Base-by-base conservation (phyloP, 2,888 invertebrate species). In the Melinaea marsaeus region DNA sequence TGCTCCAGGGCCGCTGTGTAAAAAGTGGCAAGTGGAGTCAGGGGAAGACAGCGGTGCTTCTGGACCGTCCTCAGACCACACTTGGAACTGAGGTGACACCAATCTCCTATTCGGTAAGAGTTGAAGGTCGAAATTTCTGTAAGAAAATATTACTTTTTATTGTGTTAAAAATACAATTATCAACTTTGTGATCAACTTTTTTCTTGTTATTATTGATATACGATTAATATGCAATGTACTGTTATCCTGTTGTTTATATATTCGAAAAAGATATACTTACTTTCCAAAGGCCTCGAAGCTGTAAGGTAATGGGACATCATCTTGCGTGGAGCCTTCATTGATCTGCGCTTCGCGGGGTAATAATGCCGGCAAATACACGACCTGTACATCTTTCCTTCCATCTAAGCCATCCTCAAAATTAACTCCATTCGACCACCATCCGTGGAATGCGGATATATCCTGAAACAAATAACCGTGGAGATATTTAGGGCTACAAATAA, bases 31-130 rank as follows among this genome's bases (percentile, higher is more conserved):
- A 47, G 91, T 87, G 13, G 86, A 71, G 66, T 87, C 86, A 4
- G 81, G 79, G 2, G 77, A 73, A 1, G 88, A 84, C 56, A 85
- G 75, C 4, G 83, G 80, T n/a, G 80, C 80, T 64, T 91, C 85
- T 54, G 81, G 87, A 4, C 87, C 85, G 4, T 73, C 66, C 57
- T 88, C 86, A 35, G 92, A 85, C 86, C 93, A 93, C 51, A 94
- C 92, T 77, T 92, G 92, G 75, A 95, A 94, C 71, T 88, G 81
- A 0, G 93, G 91, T 4, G 94, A 86, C 62, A 93, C 75, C 63
- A 95, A 88, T 47, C 92, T 90, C 5, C 92, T 84, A 77, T 95
- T 95, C 69, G 92, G 93, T 71, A 90, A 88, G 71, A 95, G 78
- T 72, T 92, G 91, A 57, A 95, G 86, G 65, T 93, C 85, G 69